A percentile compares a stretch with the other conserved stretches of the same genome.
Conservation (phyloP, 2,113 vertebrate genomes). For the Odontophorus gujanensis region DNA sequence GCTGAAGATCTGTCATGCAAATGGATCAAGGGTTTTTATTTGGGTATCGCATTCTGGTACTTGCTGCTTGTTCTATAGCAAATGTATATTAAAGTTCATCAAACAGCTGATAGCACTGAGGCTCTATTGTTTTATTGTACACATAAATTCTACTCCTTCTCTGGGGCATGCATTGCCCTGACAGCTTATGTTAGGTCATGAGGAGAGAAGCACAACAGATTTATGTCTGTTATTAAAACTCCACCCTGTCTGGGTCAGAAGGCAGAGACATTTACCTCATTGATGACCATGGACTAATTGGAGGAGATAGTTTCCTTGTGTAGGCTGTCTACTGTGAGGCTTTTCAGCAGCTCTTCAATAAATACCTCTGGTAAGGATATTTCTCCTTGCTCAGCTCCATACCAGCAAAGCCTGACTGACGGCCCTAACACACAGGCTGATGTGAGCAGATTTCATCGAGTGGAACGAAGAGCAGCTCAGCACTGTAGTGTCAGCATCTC, state of each 20-base stretch:
- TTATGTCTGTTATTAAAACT: constrained; percentile 47
- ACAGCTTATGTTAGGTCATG: constrained; percentile 1
- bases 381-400: neutral
- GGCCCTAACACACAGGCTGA: neutral
- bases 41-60: constrained; percentile 61
- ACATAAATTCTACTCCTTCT: constrained; percentile 52
- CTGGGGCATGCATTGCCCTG: constrained; percentile 9
- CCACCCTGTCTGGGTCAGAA: neutral
- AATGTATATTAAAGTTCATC: constrained; percentile 30
- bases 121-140: constrained; percentile 15
- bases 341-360: constrained; percentile 18
- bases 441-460: neutral
- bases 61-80: constrained; percentile 54
- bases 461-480: neutral
- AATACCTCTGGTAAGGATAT: neutral
- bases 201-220: constrained; percentile 37
- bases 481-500: neutral
- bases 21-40: constrained; percentile 53
- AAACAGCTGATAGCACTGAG: constrained; percentile 60
- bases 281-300: neutral
- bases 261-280: neutral
- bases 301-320: neutral
- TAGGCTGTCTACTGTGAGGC: neutral
- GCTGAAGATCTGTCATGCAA: constrained; percentile 64
- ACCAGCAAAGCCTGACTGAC: neutral